These are phyloP conservation scores for Smithornis capensis DNA, from an alignment of 2,113 vertebrate species.

Conservation along the genomic window DNA sequence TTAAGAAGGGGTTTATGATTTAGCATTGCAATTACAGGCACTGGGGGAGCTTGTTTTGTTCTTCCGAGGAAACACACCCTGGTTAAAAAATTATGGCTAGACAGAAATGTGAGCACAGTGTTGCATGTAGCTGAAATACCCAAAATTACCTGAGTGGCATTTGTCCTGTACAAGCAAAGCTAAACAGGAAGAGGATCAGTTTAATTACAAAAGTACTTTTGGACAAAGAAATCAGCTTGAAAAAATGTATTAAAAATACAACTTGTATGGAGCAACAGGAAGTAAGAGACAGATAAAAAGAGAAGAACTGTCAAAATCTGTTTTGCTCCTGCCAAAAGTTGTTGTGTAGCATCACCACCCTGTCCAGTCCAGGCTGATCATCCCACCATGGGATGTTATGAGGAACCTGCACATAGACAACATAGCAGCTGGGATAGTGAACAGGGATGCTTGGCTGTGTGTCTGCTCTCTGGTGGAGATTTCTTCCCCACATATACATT, in stretches of 20 bases:
- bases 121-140: background rate
- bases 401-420: background rate
- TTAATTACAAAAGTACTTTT: background rate
- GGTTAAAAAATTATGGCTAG: background rate
- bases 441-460: accelerated
- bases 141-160: background rate
- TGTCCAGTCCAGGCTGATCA: background rate
- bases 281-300: background rate
- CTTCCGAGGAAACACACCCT: background rate
- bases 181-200: background rate
- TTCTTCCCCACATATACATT: accelerated
- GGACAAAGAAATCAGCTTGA: background rate
- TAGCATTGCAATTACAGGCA: background rate
- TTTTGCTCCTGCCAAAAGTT: background rate
- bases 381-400: background rate
- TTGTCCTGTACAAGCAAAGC: background rate
- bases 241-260: background rate
- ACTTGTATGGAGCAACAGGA: background rate
- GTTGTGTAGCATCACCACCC: accelerated
- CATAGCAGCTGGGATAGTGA: background rate
- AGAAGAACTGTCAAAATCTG: background rate
- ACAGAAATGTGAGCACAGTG: background rate
- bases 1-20: background rate
- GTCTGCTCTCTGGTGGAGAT: accelerated
- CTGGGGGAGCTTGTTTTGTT: background rate